phyloP scores from a whole-genome alignment of 2,113 vertebrate genomes.

The Motacilla tschutschensis region DNA sequence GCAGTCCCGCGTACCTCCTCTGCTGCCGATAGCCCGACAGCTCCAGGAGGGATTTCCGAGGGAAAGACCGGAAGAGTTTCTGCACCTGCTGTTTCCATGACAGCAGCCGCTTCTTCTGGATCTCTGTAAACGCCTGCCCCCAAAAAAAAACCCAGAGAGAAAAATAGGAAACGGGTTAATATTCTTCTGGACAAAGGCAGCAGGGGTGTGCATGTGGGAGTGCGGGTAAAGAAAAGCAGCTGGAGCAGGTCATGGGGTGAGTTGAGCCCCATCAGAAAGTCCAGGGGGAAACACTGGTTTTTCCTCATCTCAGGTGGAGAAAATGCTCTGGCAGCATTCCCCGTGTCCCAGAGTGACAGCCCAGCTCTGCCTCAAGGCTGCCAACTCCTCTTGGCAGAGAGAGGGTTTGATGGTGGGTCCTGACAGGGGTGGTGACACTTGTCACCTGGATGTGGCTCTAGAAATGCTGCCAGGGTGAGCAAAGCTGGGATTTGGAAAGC shows the following conservation, averaged over 20 bases:
- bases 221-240: background rate
- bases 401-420: background rate
- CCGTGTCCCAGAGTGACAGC: background rate
- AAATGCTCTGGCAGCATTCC: background rate
- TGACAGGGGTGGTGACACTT: background rate
- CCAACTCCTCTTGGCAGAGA: background rate
- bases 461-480: background rate
- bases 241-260: background rate
- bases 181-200: constrained; percentile 3
- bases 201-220: background rate
- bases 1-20: constrained; percentile 68
- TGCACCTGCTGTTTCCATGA: constrained; percentile 99
- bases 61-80: constrained; percentile 96
- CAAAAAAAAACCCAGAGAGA: background rate
- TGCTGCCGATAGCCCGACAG: constrained; percentile 91
- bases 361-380: background rate
- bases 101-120: constrained; percentile 97
- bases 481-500: background rate
- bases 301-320: background rate
- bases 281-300: background rate
- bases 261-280: background rate
- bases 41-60: constrained; percentile 95
- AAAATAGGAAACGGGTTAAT: background rate
- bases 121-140: constrained; percentile 91
- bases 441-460: background rate